phyloP scores from a whole-genome alignment of 2,797 vertebrate genomes.

The Astyanax mexicanus region DNA sequence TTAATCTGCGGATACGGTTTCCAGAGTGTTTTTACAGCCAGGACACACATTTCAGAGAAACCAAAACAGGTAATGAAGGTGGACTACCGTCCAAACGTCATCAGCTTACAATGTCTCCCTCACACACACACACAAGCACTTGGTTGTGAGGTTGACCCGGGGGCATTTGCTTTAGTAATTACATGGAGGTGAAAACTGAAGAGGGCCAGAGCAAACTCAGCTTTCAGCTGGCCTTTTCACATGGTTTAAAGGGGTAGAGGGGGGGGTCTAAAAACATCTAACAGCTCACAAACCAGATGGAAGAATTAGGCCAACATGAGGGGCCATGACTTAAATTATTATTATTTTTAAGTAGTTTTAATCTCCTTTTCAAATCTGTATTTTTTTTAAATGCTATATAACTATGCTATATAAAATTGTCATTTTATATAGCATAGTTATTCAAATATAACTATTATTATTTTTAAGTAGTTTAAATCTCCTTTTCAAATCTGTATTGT shows the following conservation, averaged over 20 bases:
- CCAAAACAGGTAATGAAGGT: conserved; percentile 10
- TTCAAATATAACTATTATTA: too few relatives aligned
- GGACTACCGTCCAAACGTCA: conserved; percentile 8
- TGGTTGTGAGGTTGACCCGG: conserved; percentile 22
- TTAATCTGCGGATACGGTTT: conserved; percentile 7
- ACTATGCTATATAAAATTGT: too few relatives aligned
- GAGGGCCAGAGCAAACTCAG: conserved; percentile 12
- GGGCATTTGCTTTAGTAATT: conserved; percentile 8
- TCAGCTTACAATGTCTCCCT: conserved; percentile 24
- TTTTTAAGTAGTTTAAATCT: too few relatives aligned
- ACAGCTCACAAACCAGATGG: not conserved
- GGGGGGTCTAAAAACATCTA: not conserved
- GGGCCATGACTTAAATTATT: too few relatives aligned
- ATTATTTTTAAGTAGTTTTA: too few relatives aligned
- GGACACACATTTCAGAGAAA: conserved; percentile 2
- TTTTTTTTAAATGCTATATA: too few relatives aligned
- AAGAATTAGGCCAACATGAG: too few relatives aligned
- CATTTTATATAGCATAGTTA: too few relatives aligned
- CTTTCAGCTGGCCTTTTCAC: not conserved
- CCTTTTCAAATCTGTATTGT: too few relatives aligned
- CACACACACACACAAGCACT: conserved; percentile 37
- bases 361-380: too few relatives aligned
- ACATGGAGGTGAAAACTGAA: conserved; percentile 18
- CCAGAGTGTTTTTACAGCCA: conserved; percentile 10
- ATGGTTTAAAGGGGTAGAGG: not conserved